A percentile compares a stretch with the other conserved stretches of the same genome.
phyloP scores from a whole-genome alignment of 2,797 vertebrate species.

The Cichlasoma orientale region DNA sequence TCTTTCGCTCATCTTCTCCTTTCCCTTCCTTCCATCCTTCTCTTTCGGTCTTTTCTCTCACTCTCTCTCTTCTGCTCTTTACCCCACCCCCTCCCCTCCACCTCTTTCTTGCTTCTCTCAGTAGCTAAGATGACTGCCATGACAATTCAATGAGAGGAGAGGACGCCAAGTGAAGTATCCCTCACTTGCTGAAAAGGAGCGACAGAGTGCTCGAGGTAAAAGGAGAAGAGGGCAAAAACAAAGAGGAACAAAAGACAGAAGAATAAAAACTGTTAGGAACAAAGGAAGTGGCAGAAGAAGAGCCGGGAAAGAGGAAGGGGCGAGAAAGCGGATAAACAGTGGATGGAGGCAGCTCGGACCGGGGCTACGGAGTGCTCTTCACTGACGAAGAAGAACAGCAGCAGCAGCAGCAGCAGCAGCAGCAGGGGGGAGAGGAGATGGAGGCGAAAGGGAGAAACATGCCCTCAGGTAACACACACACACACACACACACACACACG shows the following conservation, averaged over 20 bases:
- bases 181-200: constrained; percentile 32
- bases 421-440: constrained; percentile 73
- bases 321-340: constrained; percentile 67
- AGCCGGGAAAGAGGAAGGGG: constrained; percentile 33
- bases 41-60: constrained; percentile 15
- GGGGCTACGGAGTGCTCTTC: constrained; percentile 73
- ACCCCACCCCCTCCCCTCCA: constrained; percentile 1
- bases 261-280: constrained; percentile 22
- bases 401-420: constrained; percentile 31
- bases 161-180: constrained; percentile 61
- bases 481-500: constrained; percentile 17
- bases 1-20: constrained; percentile 7
- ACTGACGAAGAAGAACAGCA: constrained; percentile 61
- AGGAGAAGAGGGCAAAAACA: constrained; percentile 1
- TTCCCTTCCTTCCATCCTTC: not conserved
- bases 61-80: constrained; percentile 13
- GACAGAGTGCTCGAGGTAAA: constrained; percentile 44
- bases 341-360: constrained; percentile 82
- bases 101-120: constrained; percentile 36
- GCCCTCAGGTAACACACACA: constrained; percentile 78
- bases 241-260: not conserved
- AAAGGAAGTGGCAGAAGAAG: constrained; percentile 23
- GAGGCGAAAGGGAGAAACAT: constrained; percentile 82
- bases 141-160: constrained; percentile 67
- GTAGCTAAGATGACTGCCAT: constrained; percentile 69